Evolutionary conservation across 2,888 invertebrate genomes (phyloP).

Genomic region (Aleiodes testaceus): DNA sequence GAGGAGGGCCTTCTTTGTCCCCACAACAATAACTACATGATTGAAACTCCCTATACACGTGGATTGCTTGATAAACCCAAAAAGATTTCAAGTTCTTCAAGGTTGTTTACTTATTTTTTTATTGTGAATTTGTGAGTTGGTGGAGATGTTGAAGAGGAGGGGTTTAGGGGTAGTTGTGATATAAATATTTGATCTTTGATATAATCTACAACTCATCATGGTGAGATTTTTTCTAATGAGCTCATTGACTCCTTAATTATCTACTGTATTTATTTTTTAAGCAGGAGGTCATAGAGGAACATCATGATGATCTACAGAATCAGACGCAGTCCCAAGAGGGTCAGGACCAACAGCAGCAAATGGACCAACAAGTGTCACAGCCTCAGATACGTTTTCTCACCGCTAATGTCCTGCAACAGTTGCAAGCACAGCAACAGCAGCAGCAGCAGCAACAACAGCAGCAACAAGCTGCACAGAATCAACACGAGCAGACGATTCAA

Average conservation of each 20-base stretch:
- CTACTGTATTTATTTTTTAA: background rate
- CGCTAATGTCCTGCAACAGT: slow-evolving; percentile 69
- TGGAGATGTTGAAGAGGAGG: no score
- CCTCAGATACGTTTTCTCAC: slow-evolving; percentile 69
- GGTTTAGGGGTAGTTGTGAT: no score
- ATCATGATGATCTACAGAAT: slow-evolving; percentile 61
- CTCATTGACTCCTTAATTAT: no score
- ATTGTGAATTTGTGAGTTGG: background rate
- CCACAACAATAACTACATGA: slow-evolving; percentile 47
- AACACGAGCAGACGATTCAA: slow-evolving; percentile 64
- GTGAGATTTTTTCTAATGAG: no score
- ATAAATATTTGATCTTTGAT: no score
- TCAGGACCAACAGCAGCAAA: slow-evolving; percentile 58
- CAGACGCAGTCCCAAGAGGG: slow-evolving; percentile 54
- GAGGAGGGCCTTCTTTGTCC: slow-evolving; percentile 57
- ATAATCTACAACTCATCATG: no score
- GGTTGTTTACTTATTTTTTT: no score
- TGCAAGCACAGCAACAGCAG: slow-evolving; percentile 62
- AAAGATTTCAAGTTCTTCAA: background rate
- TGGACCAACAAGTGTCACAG: slow-evolving; percentile 60
- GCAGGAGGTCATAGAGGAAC: slow-evolving; percentile 70
- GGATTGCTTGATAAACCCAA: slow-evolving; percentile 19
- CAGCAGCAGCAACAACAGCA: slow-evolving; percentile 55
- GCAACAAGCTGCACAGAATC: slow-evolving; percentile 72
- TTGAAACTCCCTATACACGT: slow-evolving; percentile 50